Percentiles rank a stretch among this genome's conserved stretches.
Evolutionary conservation across 2,113 vertebrate species (phyloP).

Genomic region (Tenrec ecaudatus): DNA sequence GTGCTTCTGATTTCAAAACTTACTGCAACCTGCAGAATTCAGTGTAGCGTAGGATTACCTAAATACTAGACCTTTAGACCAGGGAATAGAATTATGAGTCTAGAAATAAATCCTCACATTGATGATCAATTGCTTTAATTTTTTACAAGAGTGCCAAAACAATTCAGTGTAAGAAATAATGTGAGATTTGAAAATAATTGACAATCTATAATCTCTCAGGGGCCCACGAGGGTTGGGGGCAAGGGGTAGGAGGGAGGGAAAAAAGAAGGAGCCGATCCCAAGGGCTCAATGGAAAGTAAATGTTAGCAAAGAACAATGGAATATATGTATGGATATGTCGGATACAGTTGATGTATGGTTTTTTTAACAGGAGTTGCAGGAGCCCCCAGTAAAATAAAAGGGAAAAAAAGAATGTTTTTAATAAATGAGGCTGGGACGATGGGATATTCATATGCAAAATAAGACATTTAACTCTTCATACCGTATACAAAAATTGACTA

Average conservation of each 20-base stretch:
- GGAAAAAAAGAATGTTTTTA: constrained; percentile 15
- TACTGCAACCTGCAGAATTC: not conserved
- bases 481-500: not conserved
- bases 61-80: not conserved
- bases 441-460: not conserved
- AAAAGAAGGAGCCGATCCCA: too few species aligned
- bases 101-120: constrained; percentile 24
- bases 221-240: too few species aligned
- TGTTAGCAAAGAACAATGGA: too few species aligned
- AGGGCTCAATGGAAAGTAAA: too few species aligned
- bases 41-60: not conserved
- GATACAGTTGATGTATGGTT: too few species aligned
- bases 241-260: too few species aligned
- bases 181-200: too few species aligned
- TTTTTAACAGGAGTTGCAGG: too few species aligned
- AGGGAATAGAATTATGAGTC: not conserved
- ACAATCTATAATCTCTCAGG: too few species aligned
- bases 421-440: constrained; percentile 14
- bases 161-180: not conserved
- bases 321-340: too few species aligned
- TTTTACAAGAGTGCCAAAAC: not conserved
- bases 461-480: not conserved
- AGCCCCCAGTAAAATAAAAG: too few species aligned
- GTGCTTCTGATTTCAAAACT: not conserved
- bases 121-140: not conserved